Evolutionary conservation across 2,113 vertebrate species (phyloP).

Genomic region (Oreotragus oreotragus): DNA sequence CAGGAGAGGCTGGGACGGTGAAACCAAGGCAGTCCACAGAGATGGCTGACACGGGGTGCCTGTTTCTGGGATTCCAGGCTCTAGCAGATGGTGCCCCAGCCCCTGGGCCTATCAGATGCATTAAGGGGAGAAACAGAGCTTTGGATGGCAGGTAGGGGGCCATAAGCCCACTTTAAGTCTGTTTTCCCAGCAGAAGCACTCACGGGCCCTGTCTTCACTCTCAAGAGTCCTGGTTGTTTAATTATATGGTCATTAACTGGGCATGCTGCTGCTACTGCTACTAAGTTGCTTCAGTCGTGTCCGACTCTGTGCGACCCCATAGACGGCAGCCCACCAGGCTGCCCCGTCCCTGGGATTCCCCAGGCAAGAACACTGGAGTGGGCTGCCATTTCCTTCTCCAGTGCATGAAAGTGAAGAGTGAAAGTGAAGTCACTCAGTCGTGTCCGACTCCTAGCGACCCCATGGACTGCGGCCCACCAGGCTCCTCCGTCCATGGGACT

Average conservation of each 20-base stretch:
- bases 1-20: neutral
- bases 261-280: too few relatives aligned
- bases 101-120: neutral
- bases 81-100: rapidly evolving
- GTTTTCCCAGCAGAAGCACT: neutral
- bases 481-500: too few relatives aligned
- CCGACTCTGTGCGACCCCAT: too few relatives aligned
- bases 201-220: neutral
- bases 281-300: too few relatives aligned
- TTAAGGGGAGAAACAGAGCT: neutral
- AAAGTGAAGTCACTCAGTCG: too few relatives aligned
- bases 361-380: too few relatives aligned
- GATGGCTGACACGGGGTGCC: neutral
- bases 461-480: too few relatives aligned
- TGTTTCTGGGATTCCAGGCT: neutral
- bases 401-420: too few relatives aligned
- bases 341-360: too few relatives aligned
- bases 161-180: neutral
- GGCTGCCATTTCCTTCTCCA: too few relatives aligned
- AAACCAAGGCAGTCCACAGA: rapidly evolving
- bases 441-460: too few relatives aligned
- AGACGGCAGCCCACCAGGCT: too few relatives aligned
- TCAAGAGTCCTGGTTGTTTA: neutral
- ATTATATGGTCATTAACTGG: neutral
- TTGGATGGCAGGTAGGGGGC: rapidly evolving